Evolutionary conservation across 2,113 vertebrate genomes (phyloP).

Genomic region (Hirundichthys speculiger): DNA sequence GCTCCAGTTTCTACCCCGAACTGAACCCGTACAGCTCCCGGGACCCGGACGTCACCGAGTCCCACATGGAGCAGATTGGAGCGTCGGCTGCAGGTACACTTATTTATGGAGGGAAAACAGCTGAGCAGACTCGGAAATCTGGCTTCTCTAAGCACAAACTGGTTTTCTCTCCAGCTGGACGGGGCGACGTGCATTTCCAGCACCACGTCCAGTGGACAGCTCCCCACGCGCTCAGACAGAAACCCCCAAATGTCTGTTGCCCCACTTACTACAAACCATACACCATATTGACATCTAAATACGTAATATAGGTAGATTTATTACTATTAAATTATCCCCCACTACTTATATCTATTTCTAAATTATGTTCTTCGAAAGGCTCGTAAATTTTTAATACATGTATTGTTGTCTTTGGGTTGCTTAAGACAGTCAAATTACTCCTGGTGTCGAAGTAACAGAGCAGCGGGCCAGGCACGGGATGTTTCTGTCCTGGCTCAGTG

Average conservation of each 20-base stretch:
- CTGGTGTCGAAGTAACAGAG: constrained; percentile 54
- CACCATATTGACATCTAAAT: neutral
- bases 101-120: constrained; percentile 8
- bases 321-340: neutral
- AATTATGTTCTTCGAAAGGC: neutral
- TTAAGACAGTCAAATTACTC: constrained; percentile 22
- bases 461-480: constrained; percentile 18
- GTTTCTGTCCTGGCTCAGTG: constrained; percentile 36
- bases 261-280: neutral
- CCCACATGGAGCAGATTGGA: constrained; percentile 88
- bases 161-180: constrained; percentile 1
- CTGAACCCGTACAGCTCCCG: constrained; percentile 89
- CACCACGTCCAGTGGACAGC: constrained; percentile 68
- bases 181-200: constrained; percentile 49
- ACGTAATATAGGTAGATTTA: too few species aligned
- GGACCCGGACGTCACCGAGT: constrained; percentile 86
- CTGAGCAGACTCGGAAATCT: constrained; percentile 5
- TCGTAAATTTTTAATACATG: constrained; percentile 21
- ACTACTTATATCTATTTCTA: neutral
- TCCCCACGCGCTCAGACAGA: constrained; percentile 25
- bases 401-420: constrained; percentile 8
- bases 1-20: constrained; percentile 89
- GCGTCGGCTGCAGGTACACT: constrained; percentile 86
- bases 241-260: neutral
- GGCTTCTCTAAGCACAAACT: neutral